Evolutionary conservation across 1,140 invertebrate genomes (phyloP), one percentile per base, ranked within the genome.

Genomic region (Linepithema humile): DNA sequence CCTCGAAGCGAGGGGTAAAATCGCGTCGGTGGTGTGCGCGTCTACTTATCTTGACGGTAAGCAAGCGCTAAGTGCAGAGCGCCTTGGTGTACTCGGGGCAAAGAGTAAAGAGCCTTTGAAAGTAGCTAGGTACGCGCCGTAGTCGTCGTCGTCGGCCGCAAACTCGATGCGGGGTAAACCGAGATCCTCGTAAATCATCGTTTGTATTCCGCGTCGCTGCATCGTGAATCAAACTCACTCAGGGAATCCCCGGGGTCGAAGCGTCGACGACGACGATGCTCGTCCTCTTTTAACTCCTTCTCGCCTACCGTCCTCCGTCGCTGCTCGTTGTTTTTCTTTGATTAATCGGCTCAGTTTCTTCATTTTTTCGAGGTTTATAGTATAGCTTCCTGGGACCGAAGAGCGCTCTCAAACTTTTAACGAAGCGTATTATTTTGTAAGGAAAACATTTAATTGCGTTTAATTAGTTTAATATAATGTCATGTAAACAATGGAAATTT

Each of bases 211-310:
- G 57, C 83, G 87, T 88, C 88, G 88, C 82, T 90, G 88, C 88
- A 84, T 91, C 91, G 91, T 91, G 91, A 92, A 92, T 92, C 91
- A 90, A 92, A 90, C 88, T 90, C 87, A 82, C 85, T 84, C 83
- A 64, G 59, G 59, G 82, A 83, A 70, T 83, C 59, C 82, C 72
- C 38, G 43, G 45, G 72, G 59, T 77, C 74, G 78, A 82, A 82
- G 57, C 78, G 57, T 74, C 43, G 70, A 45, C 65, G 40, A 48
- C 43, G 74, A 59, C 40, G 69, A 82, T 20, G 78, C 40, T 74
- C 55, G 59, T 59, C 38, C 82, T 65, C 59, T 83, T 75, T 77
- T 15, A 64, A 35, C 48, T 12, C 60, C 55, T 64, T 65, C 82
- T 77, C 72, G 20, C 57, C 17, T 62, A 20, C 26, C 29, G 45